These are phyloP conservation scores for Drosophila rellima DNA, from an alignment of 2,888 invertebrate genomes.

Conservation along the genomic window DNA sequence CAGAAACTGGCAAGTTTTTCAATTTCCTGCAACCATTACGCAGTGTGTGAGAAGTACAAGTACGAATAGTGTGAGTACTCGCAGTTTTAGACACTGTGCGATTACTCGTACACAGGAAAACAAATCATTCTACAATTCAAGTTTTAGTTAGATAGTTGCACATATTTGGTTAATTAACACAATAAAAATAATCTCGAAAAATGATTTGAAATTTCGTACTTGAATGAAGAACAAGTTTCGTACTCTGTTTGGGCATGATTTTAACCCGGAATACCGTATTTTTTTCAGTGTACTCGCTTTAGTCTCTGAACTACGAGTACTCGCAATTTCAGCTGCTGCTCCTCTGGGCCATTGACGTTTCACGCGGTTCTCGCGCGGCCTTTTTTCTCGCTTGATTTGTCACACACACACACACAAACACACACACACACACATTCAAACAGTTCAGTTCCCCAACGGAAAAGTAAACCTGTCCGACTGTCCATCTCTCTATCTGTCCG, in stretches of 20 bases:
- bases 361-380: conserved; percentile 55
- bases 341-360: conserved; percentile 76
- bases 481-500: conserved; percentile 9
- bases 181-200: too few species aligned
- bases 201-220: too few species aligned
- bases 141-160: too few species aligned
- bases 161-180: too few species aligned
- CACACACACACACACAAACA: conserved; percentile 56
- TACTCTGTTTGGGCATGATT: too few species aligned
- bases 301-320: conserved; percentile 22
- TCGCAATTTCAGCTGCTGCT: conserved; percentile 30
- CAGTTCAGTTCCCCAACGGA: conserved; percentile 68
- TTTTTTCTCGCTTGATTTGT: conserved; percentile 79
- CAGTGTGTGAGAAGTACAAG: conserved; percentile 24
- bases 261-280: too few species aligned
- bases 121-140: too few species aligned
- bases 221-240: too few species aligned
- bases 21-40: conserved; percentile 78
- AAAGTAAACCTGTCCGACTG: conserved; percentile 74
- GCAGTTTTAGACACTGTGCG: conserved; percentile 20
- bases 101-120: not conserved
- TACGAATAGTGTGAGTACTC: conserved; percentile 10
- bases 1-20: conserved; percentile 66
- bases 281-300: not conserved
- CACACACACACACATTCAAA: conserved; percentile 7